phyloP scores from a whole-genome alignment of 2,797 vertebrate species.

The Synaphobranchus kaupii region DNA sequence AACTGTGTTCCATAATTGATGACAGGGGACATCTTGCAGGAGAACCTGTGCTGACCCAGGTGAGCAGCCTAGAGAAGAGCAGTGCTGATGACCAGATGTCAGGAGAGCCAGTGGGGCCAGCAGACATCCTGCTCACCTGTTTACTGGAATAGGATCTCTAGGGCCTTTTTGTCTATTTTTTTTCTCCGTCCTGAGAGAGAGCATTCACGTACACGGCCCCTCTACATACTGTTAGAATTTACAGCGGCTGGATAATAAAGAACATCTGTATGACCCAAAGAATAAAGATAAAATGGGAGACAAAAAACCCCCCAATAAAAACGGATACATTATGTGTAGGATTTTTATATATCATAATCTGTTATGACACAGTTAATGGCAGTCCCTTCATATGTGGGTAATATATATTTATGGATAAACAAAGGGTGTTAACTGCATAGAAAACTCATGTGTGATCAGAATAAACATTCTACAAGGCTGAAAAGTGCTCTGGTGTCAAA shows the following conservation, averaged over 20 bases:
- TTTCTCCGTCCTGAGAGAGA: background rate
- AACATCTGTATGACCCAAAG: background rate
- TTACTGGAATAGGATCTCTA: background rate
- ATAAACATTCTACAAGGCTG: background rate
- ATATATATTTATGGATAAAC: slow-evolving; percentile 12
- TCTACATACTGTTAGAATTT: background rate
- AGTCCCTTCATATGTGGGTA: background rate
- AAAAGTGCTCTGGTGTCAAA: background rate
- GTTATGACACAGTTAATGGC: background rate
- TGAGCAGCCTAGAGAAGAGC: slow-evolving; percentile 41
- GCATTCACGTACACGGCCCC: background rate
- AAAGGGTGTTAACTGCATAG: background rate
- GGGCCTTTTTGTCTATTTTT: background rate
- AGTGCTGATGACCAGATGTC: slow-evolving; percentile 65
- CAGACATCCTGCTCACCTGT: slow-evolving; percentile 50
- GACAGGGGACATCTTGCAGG: slow-evolving; percentile 66
- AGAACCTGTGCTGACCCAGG: slow-evolving; percentile 39
- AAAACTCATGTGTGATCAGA: background rate
- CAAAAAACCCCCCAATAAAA: background rate
- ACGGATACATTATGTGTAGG: background rate
- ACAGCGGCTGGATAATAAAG: background rate
- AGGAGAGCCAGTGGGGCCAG: slow-evolving; percentile 56
- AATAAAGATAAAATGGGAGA: background rate
- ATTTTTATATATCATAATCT: slow-evolving; percentile 5
- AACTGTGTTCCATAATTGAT: slow-evolving; percentile 58